phyloP scores from a whole-genome alignment of 37 sponge, comb jelly and placozoan genomes.

The Tethya wilhelma region DNA sequence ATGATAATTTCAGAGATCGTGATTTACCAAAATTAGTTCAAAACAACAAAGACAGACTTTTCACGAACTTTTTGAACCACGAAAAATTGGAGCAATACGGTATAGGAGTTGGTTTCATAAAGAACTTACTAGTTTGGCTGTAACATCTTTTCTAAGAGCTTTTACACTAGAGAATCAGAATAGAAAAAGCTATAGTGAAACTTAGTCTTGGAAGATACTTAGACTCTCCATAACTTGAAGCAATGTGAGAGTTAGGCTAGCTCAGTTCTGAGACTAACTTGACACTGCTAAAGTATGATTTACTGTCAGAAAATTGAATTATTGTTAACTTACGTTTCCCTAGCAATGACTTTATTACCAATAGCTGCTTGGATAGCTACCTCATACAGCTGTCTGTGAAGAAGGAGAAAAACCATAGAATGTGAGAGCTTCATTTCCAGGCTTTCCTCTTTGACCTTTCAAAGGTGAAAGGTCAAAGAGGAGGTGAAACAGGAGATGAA shows the following conservation, averaged over 20 bases:
- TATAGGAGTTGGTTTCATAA: neutral
- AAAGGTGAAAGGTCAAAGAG: no score
- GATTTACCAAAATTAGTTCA: neutral
- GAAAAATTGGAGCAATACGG: neutral
- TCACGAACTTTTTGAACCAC: neutral
- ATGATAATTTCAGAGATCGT: no score
- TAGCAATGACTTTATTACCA: constrained; percentile 80
- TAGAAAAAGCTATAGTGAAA: no score
- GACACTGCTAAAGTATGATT: no score
- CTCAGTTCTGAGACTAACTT: no score
- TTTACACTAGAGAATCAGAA: constrained; percentile 70
- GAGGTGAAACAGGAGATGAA: no score
- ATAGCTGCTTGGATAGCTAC: constrained; percentile 90
- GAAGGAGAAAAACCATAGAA: neutral
- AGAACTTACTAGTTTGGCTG: constrained; percentile 90
- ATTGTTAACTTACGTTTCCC: constrained; percentile 79
- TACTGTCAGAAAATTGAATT: no score
- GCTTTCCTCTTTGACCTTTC: no score
- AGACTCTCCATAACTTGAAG: no score
- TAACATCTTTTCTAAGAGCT: constrained; percentile 85
- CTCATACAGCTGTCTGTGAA: constrained; percentile 82
- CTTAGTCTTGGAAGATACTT: no score
- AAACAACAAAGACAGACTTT: neutral
- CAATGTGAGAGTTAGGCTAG: no score
- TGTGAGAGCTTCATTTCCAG: neutral